Percentiles rank a stretch among this genome's conserved stretches.
phyloP scores from a whole-genome alignment of 2,888 invertebrate genomes.

The Drosophila infuscata region DNA sequence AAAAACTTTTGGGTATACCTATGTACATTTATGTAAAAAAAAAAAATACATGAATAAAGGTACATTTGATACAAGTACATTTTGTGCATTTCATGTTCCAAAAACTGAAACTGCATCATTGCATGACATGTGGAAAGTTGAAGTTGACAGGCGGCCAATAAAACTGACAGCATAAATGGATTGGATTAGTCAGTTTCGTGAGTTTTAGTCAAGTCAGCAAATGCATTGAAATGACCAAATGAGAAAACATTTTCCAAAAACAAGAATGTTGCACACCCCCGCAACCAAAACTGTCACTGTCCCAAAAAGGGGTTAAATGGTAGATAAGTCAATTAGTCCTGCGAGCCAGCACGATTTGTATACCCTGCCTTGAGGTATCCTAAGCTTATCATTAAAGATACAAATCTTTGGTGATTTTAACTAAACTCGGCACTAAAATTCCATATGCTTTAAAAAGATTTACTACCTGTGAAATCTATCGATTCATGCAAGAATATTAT shows the following conservation, averaged over 20 bases:
- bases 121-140: constrained; percentile 79
- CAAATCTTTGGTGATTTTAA: background rate
- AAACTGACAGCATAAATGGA: constrained; percentile 84
- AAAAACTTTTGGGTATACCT: constrained; percentile 48
- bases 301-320: constrained; percentile 45
- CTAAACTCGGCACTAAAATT: background rate
- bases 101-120: constrained; percentile 68
- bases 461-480: background rate
- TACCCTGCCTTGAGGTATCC: constrained; percentile 10
- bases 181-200: constrained; percentile 80
- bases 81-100: constrained; percentile 74
- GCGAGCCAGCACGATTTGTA: constrained; percentile 13
- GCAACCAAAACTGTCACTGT: constrained; percentile 35
- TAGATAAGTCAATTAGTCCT: constrained; percentile 70
- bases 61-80: constrained; percentile 26
- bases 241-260: constrained; percentile 22
- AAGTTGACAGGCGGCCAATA: constrained; percentile 78
- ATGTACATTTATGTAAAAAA: constrained; percentile 13
- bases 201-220: constrained; percentile 84
- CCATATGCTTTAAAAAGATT: background rate
- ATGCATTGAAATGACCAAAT: constrained; percentile 43
- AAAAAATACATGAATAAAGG: constrained; percentile 9
- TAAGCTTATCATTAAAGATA: background rate
- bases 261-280: constrained; percentile 5
- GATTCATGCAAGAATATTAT: constrained; percentile 4